Evolutionary conservation across 2,797 vertebrate genomes (phyloP), one percentile per base, ranked within the genome.

Genomic region (Ctenopoma multispine): DNA sequence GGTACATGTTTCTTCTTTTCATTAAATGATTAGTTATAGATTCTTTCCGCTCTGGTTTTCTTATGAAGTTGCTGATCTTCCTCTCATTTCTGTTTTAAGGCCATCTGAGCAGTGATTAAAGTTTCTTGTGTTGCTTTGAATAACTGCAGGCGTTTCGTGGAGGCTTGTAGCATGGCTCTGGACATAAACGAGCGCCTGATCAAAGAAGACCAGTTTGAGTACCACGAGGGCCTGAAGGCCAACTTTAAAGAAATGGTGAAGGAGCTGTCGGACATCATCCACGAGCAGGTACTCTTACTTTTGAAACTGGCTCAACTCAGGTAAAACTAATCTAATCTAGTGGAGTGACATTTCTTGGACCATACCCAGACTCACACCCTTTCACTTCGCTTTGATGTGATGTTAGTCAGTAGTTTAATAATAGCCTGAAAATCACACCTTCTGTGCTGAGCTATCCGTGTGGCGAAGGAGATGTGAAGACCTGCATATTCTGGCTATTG

Each of bases 221-320:
- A 99, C 82, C 97, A 99, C 0, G 98, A 99, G 83, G 97, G 96
- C 5, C 92, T 99, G n/a, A 99, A 99, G 85, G 91, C 90, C 79
- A 98, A 99, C 90, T 99, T 99, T 48, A 97, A 95, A 88, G 97
- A 97, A 50, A 97, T 99, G 97, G 97, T 97, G 57, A 99, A 98
- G 83, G 97, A 99, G 79, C 93, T 99, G 10, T 98, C 97, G 0
- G 96, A 98, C 43, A 98, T 99, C 89, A 98, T 97, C 86, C 97
- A 98, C 0, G 98, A 99, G 51, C 97, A 97, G 97, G 98, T 96
- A 83, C 60, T 21, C 2, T 5, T 1, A 14, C 23, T 24, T 15
- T 1, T 9, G 24, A 4, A 12, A 2, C 3, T 5, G 2, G 5
- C n/a, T n/a, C n/a, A n/a, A n/a, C 4, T 12, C 11, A 59, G 21